These are phyloP conservation scores for Lateolabrax maculatus DNA, from an alignment of 2,797 vertebrate species.

Conservation along the genomic window DNA sequence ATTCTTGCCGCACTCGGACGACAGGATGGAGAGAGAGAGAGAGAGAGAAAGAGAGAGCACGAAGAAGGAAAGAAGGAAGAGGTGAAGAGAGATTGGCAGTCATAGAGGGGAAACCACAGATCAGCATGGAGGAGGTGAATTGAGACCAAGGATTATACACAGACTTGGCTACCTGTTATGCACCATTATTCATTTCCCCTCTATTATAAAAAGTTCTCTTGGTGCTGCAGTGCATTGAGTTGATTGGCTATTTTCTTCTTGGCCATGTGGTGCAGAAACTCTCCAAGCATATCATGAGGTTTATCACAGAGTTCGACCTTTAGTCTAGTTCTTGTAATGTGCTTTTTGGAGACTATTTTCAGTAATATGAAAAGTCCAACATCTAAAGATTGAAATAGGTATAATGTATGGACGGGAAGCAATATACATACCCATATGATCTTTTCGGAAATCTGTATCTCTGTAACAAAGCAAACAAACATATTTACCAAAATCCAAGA, in stretches of 20 bases:
- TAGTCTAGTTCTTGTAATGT: not conserved
- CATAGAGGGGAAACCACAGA: slow-evolving; percentile 8
- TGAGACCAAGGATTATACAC: slow-evolving; percentile 28
- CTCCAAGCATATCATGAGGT: slow-evolving; percentile 48
- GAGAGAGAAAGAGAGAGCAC: not conserved
- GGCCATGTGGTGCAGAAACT: slow-evolving; percentile 40
- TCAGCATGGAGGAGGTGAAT: slow-evolving; percentile 30
- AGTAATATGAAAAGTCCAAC: not conserved
- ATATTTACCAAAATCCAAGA: not conserved
- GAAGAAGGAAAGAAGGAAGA: not conserved
- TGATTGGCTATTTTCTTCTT: slow-evolving; percentile 49
- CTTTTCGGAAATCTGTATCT: not conserved
- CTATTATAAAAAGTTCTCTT: slow-evolving; percentile 31
- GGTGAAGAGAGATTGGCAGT: slow-evolving; percentile 19
- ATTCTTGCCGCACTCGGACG: not conserved
- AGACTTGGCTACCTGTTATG: slow-evolving; percentile 29
- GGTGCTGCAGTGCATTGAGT: slow-evolving; percentile 17
- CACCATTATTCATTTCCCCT: slow-evolving; percentile 37
- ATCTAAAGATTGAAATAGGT: not conserved
- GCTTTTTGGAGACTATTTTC: not conserved
- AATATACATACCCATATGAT: not conserved
- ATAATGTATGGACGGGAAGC: not conserved
- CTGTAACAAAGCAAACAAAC: not conserved
- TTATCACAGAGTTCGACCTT: slow-evolving; percentile 45
- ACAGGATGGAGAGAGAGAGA: slow-evolving; percentile 6